These are phyloP conservation scores for Ceyx melanurus DNA, from an alignment of 2,113 vertebrate species.

Conservation along the genomic window DNA sequence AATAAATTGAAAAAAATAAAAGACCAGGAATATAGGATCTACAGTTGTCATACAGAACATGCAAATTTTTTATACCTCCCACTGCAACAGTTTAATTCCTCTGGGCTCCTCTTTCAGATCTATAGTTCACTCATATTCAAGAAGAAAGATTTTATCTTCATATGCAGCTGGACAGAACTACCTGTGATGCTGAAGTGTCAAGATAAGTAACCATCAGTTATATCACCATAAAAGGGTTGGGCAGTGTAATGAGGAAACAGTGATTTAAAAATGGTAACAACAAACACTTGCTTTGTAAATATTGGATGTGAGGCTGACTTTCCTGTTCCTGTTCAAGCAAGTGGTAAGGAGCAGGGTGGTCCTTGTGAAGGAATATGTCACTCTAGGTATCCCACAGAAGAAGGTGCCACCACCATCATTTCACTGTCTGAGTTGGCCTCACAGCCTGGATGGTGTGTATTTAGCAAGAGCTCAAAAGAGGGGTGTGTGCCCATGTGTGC, in stretches of 20 bases:
- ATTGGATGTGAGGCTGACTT: neutral
- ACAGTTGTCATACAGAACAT: neutral
- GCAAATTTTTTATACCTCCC: neutral
- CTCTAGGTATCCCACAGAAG: neutral
- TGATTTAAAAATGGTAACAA: neutral
- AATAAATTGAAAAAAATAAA: neutral
- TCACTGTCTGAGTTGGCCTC: neutral
- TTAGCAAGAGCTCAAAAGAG: neutral
- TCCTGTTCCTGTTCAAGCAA: neutral
- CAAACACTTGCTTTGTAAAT: neutral
- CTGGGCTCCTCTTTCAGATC: neutral
- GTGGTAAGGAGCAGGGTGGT: neutral
- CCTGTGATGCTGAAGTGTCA: neutral
- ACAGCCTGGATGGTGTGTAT: neutral
- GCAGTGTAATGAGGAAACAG: neutral
- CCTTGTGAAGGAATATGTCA: neutral
- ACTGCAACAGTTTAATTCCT: neutral
- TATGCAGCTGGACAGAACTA: neutral
- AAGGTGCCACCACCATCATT: neutral
- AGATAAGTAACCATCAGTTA: neutral
- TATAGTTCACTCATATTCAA: neutral
- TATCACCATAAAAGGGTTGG: neutral
- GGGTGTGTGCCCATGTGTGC: rapidly evolving
- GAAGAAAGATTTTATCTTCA: conserved; percentile 15
- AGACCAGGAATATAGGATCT: neutral